Evolutionary conservation across 2,888 invertebrate genomes (phyloP).

Genomic region (Drosophila bunnanda): DNA sequence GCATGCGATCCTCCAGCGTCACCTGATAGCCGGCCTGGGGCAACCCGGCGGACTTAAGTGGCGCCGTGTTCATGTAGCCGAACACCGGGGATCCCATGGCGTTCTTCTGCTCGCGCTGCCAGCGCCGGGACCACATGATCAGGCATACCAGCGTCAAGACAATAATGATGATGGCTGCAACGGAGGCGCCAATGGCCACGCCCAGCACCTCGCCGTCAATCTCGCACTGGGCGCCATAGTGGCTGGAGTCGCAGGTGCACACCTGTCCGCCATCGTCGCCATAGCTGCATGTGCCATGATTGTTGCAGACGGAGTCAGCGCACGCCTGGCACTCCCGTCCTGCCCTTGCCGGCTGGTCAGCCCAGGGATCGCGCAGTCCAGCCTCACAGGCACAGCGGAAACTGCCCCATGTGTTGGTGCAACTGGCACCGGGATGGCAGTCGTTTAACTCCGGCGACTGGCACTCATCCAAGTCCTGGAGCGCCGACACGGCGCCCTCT

Average conservation of each 20-base stretch:
- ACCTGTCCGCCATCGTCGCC: conserved; percentile 86
- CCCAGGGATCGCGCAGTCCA: conserved; percentile 91
- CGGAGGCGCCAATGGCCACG: conserved; percentile 95
- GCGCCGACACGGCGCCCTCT: conserved; percentile 90
- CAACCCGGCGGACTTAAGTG: conserved; percentile 87
- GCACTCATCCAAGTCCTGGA: conserved; percentile 94
- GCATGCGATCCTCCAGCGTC: conserved; percentile 91
- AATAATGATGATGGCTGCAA: conserved; percentile 95
- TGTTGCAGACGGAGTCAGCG: conserved; percentile 91
- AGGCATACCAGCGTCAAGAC: conserved; percentile 93
- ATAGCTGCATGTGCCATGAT: conserved; percentile 93
- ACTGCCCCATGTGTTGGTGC: conserved; percentile 93
- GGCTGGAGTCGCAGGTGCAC: conserved; percentile 90
- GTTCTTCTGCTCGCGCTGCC: conserved; percentile 95
- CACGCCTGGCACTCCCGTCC: conserved; percentile 93
- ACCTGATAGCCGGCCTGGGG: conserved; percentile 91
- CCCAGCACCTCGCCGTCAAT: conserved; percentile 96
- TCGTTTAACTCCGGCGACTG: conserved; percentile 92
- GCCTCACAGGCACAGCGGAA: conserved; percentile 89
- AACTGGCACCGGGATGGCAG: conserved; percentile 91
- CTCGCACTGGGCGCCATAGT: conserved; percentile 95
- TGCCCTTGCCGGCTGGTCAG: conserved; percentile 88
- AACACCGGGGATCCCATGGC: conserved; percentile 92
- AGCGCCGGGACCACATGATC: conserved; percentile 96
- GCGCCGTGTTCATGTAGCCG: conserved; percentile 92